Evolutionary conservation across 2,888 invertebrate genomes (phyloP).

Genomic region (Lasius platythorax): DNA sequence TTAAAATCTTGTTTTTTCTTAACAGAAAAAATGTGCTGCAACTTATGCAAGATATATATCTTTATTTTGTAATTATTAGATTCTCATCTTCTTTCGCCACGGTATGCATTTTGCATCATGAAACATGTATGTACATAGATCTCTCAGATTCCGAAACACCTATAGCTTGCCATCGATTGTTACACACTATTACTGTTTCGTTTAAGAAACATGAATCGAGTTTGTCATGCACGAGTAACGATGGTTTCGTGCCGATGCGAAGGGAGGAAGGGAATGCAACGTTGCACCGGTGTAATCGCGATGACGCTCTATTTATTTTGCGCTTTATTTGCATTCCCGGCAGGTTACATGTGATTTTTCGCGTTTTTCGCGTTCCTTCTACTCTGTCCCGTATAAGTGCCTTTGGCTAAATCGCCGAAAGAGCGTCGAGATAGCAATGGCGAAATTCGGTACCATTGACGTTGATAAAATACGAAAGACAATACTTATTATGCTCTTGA

Average conservation of each 20-base stretch:
- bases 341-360: slow-evolving; percentile 70
- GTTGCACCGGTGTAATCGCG: slow-evolving; percentile 62
- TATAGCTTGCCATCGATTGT: slow-evolving; percentile 24
- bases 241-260: slow-evolving; percentile 23
- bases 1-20: background rate
- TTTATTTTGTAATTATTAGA: slow-evolving; percentile 1
- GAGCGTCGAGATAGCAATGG: background rate
- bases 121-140: background rate
- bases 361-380: slow-evolving; percentile 47
- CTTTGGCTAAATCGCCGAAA: slow-evolving; percentile 24
- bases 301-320: slow-evolving; percentile 67
- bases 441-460: slow-evolving; percentile 29
- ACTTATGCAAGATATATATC: background rate
- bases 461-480: slow-evolving; percentile 1
- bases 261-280: background rate
- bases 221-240: slow-evolving; percentile 49
- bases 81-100: background rate
- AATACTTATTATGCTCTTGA: slow-evolving; percentile 30
- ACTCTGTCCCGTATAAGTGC: slow-evolving; percentile 25
- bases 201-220: slow-evolving; percentile 14
- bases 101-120: background rate
- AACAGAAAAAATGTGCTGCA: background rate
- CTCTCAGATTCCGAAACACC: background rate
- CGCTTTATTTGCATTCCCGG: slow-evolving; percentile 76
- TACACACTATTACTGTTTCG: slow-evolving; percentile 44